Evolutionary conservation across 2,888 invertebrate species (phyloP).

Genomic region (Orchesellides sinensis): DNA sequence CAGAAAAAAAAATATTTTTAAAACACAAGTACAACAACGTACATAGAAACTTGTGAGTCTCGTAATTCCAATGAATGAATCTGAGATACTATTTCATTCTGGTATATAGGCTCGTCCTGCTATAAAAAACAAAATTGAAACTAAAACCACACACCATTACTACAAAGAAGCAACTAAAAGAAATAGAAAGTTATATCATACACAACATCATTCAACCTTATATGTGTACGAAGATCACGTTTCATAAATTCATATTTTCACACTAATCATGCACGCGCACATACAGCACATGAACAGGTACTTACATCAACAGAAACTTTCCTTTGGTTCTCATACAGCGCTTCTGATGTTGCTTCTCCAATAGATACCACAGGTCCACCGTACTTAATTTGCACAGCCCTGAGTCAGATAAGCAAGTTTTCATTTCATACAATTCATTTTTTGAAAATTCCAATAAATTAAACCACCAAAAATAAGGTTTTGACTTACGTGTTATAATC

Average conservation of each 20-base stretch:
- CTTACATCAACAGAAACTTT: slow-evolving; percentile 67
- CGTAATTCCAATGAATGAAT: slow-evolving; percentile 74
- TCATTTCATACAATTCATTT: too few relatives aligned
- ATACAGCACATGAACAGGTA: neutral
- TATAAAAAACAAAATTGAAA: slow-evolving; percentile 12
- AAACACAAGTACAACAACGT: slow-evolving; percentile 10
- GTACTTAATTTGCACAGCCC: slow-evolving; percentile 86
- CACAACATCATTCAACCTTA: neutral
- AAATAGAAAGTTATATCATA: too few relatives aligned
- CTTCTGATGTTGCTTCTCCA: slow-evolving; percentile 76
- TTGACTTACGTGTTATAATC: slow-evolving; percentile 99
- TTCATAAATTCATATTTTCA: neutral
- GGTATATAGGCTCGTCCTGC: slow-evolving; percentile 73
- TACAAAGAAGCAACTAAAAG: too few relatives aligned
- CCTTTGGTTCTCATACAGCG: slow-evolving; percentile 62
- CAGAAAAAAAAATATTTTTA: neutral
- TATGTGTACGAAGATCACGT: neutral
- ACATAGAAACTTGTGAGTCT: slow-evolving; percentile 63
- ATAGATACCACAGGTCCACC: slow-evolving; percentile 76
- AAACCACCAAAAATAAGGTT: too few relatives aligned
- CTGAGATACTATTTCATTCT: slow-evolving; percentile 74
- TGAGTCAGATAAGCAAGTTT: too few relatives aligned
- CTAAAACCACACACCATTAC: neutral
- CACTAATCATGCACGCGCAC: neutral
- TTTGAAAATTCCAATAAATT: too few relatives aligned